Conservation (phyloP, 2,113 vertebrate genomes). For the Ctenodactylus gundi region DNA sequence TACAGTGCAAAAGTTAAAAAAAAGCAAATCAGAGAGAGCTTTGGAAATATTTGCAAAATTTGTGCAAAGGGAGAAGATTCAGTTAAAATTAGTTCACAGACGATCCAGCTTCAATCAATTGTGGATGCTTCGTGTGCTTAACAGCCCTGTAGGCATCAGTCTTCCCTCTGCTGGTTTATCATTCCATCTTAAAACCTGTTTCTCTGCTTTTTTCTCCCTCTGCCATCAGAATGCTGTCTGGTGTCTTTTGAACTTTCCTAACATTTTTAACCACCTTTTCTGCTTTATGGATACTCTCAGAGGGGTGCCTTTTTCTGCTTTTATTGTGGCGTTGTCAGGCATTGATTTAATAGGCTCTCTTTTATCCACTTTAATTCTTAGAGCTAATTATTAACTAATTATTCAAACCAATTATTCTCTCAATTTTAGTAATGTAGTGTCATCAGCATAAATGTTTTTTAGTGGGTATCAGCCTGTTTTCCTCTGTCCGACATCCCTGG, state of each 20-base stretch:
- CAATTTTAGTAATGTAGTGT: background rate
- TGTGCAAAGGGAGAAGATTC: background rate
- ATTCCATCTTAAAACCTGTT: background rate
- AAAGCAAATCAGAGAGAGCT: background rate
- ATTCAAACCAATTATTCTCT: background rate
- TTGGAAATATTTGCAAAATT: background rate
- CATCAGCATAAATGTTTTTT: slow-evolving; percentile 16
- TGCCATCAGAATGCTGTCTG: background rate
- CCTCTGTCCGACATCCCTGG: background rate
- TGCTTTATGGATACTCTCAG: background rate
- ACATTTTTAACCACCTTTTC: background rate
- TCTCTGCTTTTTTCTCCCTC: background rate
- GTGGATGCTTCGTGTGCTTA: background rate
- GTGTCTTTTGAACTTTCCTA: background rate
- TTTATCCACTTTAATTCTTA: background rate
- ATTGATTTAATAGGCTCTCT: background rate
- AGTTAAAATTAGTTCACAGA: background rate
- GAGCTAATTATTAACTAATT: background rate
- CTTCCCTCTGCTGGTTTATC: background rate
- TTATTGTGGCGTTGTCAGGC: background rate
- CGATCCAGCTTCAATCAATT: background rate
- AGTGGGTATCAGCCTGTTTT: background rate
- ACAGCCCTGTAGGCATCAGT: background rate
- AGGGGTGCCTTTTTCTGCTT: background rate
- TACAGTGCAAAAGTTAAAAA: background rate